Percentiles rank a stretch among this genome's conserved stretches.
These are phyloP conservation scores for Apolygus lucorum DNA, from an alignment of 1,140 invertebrate genomes.

Conservation along the genomic window DNA sequence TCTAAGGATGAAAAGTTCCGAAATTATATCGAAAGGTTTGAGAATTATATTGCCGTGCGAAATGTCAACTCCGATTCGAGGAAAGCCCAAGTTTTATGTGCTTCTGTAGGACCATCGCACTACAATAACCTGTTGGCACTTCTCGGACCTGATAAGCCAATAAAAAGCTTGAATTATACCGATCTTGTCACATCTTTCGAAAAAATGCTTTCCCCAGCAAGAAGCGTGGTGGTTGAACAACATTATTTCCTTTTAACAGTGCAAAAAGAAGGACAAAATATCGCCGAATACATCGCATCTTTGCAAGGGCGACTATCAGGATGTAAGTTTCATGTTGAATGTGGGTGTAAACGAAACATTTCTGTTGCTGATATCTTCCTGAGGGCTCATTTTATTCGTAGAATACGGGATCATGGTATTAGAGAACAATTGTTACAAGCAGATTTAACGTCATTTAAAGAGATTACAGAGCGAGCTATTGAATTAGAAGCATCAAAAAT, in stretches of 20 bases:
- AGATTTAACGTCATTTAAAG: not conserved
- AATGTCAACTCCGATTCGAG: not conserved
- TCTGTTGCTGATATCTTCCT: slow-evolving; percentile 1
- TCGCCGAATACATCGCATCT: not conserved
- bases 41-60: not conserved
- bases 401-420: not conserved
- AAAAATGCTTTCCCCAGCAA: slow-evolving; percentile 6
- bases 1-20: not conserved
- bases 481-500: slow-evolving; percentile 1
- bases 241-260: slow-evolving; percentile 3
- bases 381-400: not conserved
- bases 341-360: too few relatives aligned
- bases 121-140: too few relatives aligned
- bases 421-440: not conserved
- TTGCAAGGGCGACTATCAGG: not conserved
- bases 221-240: slow-evolving; percentile 7
- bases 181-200: slow-evolving; percentile 5
- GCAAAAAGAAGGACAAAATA: slow-evolving; percentile 3
- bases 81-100: not conserved
- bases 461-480: slow-evolving; percentile 1
- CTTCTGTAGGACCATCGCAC: not conserved
- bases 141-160: not conserved
- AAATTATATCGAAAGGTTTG: not conserved
- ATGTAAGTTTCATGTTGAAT: slow-evolving; percentile 1
- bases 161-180: not conserved